phyloP scores from a whole-genome alignment of 2,113 vertebrate genomes.

The Cyphomyrus plagiostoma region DNA sequence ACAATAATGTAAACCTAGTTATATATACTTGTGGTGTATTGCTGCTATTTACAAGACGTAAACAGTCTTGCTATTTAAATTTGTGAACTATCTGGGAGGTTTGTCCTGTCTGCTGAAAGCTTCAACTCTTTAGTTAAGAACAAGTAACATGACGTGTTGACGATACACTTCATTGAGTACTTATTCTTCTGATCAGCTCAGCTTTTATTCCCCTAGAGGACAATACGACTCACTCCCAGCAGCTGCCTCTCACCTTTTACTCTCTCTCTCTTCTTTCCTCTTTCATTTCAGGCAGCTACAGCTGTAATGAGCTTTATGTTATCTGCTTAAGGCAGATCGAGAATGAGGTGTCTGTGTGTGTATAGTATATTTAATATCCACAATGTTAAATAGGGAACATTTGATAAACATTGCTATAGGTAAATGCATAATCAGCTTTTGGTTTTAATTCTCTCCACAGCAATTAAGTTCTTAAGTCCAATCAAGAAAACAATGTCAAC shows the following conservation, averaged over 20 bases:
- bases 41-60: background rate
- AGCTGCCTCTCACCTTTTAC: background rate
- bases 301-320: constrained; percentile 11
- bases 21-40: background rate
- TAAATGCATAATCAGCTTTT: background rate
- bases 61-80: background rate
- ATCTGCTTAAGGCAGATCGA: background rate
- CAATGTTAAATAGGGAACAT: background rate
- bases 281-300: background rate
- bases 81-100: background rate
- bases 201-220: background rate
- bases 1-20: background rate
- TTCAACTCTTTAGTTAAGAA: background rate
- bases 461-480: background rate
- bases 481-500: background rate
- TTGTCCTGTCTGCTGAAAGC: background rate
- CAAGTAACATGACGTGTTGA: background rate
- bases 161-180: background rate
- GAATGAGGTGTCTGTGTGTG: background rate
- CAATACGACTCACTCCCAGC: background rate
- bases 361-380: background rate
- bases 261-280: background rate
- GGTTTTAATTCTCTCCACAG: background rate
- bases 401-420: background rate
- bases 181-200: background rate